Evolutionary conservation across 2,113 vertebrate species (phyloP), one percentile per base, ranked within the genome.

Genomic region (Pelobates fuscus): DNA sequence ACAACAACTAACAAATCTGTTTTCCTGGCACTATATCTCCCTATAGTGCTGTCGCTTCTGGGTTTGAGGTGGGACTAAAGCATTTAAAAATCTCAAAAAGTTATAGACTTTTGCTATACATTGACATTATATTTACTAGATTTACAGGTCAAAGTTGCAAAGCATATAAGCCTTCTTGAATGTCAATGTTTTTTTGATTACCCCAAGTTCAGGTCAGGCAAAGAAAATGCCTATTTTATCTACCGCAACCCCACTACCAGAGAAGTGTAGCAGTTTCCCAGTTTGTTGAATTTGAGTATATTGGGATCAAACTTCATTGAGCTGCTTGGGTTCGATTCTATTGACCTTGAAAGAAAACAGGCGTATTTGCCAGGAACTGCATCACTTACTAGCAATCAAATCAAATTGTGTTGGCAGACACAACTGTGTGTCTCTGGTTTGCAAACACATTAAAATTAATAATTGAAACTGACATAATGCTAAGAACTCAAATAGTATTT

Each of bases 341-440:
- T 46, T 61, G 73, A 68, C 73, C 73, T 77, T 77, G 55, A 68
- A 77, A 32, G 49, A 52, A 77, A 52, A 44, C 7, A 25, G 23
- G 18, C 25, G 32, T 8, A 8, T 20, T 32, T 68, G 73, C 73
- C 73, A 77, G 65, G 73, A 46, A 68, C 37, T 61, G 64, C 73
- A 67, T 77, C 55, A 70, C 68, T 70, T 77, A 77, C 64, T 68
- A 77, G 73, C 65, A 68, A 77, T 77, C 43, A 77, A 49, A 61
- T 55, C 20, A 68, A 77, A 67, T 32, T 61, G 64, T 76, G 73
- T 68, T 77, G 73, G 73, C 73, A 77, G 73, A 68, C 55, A 61
- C 8, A 61, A 59, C 24, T 68, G 65, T 77, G 65, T 61, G 21
- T 41, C 65, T 59, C 26, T 68, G 29, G 30, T 64, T 75, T 67